Conservation (phyloP, 2,888 invertebrate species). For the Drosophila recens region DNA sequence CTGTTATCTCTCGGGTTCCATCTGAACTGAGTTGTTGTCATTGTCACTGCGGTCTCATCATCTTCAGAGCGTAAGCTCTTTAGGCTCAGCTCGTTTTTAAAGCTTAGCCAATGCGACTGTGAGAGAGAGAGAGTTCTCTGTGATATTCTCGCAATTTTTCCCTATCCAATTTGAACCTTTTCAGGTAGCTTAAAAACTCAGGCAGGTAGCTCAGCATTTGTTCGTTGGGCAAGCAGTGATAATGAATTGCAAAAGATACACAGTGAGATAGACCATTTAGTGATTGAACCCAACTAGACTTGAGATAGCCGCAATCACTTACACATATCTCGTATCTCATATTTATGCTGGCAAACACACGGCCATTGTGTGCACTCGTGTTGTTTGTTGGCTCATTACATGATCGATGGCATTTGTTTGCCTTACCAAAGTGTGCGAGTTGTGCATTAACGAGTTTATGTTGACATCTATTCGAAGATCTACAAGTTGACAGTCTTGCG, state of each 20-base stretch:
- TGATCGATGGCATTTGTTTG: slow-evolving; percentile 40
- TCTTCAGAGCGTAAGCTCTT: slow-evolving; percentile 62
- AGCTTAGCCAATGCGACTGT: slow-evolving; percentile 47
- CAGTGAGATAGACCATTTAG: slow-evolving; percentile 11
- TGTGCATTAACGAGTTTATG: slow-evolving; percentile 1
- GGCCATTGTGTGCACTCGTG: neutral
- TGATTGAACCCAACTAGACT: slow-evolving; percentile 17
- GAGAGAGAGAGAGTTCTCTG: neutral
- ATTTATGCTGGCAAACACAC: slow-evolving; percentile 23
- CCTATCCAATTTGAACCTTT: neutral
- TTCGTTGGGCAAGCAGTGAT: slow-evolving; percentile 27
- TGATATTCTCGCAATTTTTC: slow-evolving; percentile 7
- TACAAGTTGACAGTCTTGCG: neutral
- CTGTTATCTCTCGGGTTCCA: slow-evolving; percentile 65
- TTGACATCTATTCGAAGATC: neutral
- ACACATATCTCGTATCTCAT: slow-evolving; percentile 15
- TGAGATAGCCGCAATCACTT: slow-evolving; percentile 35
- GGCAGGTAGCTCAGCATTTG: slow-evolving; percentile 37
- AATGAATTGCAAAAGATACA: slow-evolving; percentile 49
- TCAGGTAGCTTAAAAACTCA: slow-evolving; percentile 30
- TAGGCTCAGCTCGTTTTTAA: slow-evolving; percentile 63
- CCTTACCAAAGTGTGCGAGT: neutral
- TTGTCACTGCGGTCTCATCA: slow-evolving; percentile 40
- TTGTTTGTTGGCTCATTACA: slow-evolving; percentile 27
- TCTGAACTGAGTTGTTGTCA: slow-evolving; percentile 49